Evolutionary conservation across 2,113 vertebrate species (phyloP).

Genomic region (Actinemys pallida): DNA sequence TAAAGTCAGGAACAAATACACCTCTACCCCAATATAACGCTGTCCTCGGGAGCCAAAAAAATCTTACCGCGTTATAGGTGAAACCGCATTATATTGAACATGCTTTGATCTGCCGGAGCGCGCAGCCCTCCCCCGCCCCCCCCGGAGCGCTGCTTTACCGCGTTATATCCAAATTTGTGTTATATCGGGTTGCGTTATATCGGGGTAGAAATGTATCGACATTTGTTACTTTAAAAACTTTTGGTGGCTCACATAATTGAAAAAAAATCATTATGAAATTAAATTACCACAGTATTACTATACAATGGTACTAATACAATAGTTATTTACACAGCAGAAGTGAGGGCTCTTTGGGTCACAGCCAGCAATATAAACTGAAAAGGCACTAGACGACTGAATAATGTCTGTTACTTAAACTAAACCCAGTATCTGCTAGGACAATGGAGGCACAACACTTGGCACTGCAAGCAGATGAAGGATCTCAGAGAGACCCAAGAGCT

Average conservation of each 20-base stretch:
- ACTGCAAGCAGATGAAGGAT: rapidly evolving
- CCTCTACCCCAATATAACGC: too few relatives aligned
- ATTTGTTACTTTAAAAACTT: neutral
- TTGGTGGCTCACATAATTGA: neutral
- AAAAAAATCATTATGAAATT: neutral
- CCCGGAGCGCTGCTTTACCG: too few relatives aligned
- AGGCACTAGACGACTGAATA: rapidly evolving
- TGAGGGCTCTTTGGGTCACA: neutral
- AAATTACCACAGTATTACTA: neutral
- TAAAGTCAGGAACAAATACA: neutral
- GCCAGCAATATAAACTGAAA: neutral
- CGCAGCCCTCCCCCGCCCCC: too few relatives aligned
- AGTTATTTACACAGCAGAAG: neutral
- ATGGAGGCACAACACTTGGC: neutral
- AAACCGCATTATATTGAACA: too few relatives aligned
- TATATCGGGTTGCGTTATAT: too few relatives aligned
- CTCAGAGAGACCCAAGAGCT: rapidly evolving
- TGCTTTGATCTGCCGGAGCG: too few relatives aligned
- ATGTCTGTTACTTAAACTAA: rapidly evolving
- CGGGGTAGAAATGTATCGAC: neutral
- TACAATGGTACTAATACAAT: neutral
- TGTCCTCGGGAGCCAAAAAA: too few relatives aligned
- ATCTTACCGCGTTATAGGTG: too few relatives aligned
- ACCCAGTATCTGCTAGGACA: neutral
- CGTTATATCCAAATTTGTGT: too few relatives aligned